Evolutionary conservation across 2,113 vertebrate species (phyloP), one percentile per base, ranked within the genome.

Genomic region (Artemisiospiza belli): DNA sequence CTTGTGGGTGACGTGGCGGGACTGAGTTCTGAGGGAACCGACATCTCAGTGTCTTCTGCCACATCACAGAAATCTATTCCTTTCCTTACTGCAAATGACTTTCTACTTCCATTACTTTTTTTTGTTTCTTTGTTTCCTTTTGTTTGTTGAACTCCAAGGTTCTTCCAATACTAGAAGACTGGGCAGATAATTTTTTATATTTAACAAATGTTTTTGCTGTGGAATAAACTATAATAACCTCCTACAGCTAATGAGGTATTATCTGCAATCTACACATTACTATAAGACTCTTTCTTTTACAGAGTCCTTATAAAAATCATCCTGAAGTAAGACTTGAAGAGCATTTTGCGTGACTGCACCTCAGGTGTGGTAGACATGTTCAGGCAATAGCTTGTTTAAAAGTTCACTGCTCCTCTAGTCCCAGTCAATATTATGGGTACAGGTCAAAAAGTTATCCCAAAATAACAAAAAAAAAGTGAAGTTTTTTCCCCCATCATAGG

Each of bases 401-500:
- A 84, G 8, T 47, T 61, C 33, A 33, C 27, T 46, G 27, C 24
- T 61, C 19, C 54, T 86, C 47, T 55, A 61, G 11, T 6, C 20
- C 15, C 12, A 63, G 0, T 12, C 30, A 68, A 24, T 28, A 54
- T 23, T 41, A 75, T 24, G 9, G 33, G 10, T 43, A 18, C 12
- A 83, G 23, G 14, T 43, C 44, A 83, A 72, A 15, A 46, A 46
- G 13, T 22, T 19, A 43, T 61, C 25, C 64, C 55, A 84, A 70
- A 88, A 67, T 30, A 2, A 49, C 7, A 6, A 23, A 12, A 74
- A 74, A 75, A 43, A 75, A 27, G 5, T 5, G 9, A 3, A 8
- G 0, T 0, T 2, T 14, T 61, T 27, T 11, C 3, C 19, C 18
- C 17, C n/a, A 33, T 61, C 28, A 12, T 4, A 54, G 10, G 16